Conservation (phyloP, 2,888 invertebrate species). For the Tipula helvola region DNA sequence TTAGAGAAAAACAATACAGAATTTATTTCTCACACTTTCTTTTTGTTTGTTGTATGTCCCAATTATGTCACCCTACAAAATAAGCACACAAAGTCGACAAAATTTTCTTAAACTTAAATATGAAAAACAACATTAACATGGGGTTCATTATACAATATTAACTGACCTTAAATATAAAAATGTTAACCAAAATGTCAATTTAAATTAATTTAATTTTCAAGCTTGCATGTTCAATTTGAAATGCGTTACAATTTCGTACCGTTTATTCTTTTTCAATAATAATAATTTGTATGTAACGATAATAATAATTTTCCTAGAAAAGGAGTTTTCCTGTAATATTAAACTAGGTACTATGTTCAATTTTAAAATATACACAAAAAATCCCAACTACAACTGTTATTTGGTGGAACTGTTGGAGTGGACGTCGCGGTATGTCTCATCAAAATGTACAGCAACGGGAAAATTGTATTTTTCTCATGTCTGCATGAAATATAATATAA, state of each 20-base stretch:
- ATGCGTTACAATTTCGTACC: neutral
- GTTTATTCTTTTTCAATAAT: neutral
- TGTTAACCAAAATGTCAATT: neutral
- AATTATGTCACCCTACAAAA: neutral
- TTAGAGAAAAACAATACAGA: neutral
- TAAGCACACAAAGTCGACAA: neutral
- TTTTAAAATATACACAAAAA: neutral
- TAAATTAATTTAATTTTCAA: neutral
- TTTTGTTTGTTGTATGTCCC: neutral
- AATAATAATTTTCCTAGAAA: neutral
- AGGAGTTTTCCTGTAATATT: neutral
- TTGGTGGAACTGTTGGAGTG: neutral
- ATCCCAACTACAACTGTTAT: neutral
- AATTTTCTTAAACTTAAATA: neutral
- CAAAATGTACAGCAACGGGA: neutral
- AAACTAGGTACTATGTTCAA: neutral
- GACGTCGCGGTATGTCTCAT: neutral
- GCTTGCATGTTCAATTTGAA: neutral
- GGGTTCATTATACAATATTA: neutral
- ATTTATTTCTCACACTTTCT: neutral
- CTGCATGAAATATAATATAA: neutral
- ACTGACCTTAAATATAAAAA: neutral
- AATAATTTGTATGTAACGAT: neutral
- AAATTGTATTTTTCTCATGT: neutral
- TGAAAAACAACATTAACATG: neutral